Evolutionary conservation across 2,888 invertebrate species (phyloP).

Genomic region (Mantis religiosa): DNA sequence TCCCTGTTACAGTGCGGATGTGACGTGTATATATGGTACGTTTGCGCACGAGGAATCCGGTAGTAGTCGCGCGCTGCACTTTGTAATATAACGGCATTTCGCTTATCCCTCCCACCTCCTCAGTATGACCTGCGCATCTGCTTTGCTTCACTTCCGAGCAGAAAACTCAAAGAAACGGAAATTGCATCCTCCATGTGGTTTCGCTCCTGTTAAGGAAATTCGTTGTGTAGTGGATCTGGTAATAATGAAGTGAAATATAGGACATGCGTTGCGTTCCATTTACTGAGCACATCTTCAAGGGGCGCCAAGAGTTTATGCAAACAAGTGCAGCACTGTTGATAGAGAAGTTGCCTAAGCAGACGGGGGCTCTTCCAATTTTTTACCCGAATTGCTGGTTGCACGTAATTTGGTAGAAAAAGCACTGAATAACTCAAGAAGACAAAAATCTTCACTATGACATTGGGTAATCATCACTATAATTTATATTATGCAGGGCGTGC

Average conservation of each 20-base stretch:
- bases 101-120: not conserved
- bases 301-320: not conserved
- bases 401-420: too few relatives aligned
- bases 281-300: not conserved
- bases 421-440: too few relatives aligned
- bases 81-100: constrained; percentile 22
- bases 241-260: too few relatives aligned
- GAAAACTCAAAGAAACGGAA: not conserved
- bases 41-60: constrained; percentile 21
- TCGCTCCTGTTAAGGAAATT: not conserved
- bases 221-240: too few relatives aligned
- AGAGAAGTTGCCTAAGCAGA: not conserved
- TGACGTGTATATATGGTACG: not conserved
- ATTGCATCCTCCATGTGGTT: not conserved
- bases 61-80: constrained; percentile 5
- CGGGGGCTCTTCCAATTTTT: not conserved
- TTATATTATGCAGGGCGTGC: too few relatives aligned
- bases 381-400: too few relatives aligned
- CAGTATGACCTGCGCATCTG: not conserved
- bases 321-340: not conserved
- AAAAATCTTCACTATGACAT: too few relatives aligned
- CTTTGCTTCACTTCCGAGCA: not conserved
- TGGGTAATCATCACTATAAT: too few relatives aligned
- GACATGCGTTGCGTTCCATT: too few relatives aligned
- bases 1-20: constrained; percentile 21